Percentiles rank a stretch among this genome's conserved stretches.
These are phyloP conservation scores for Choristoneura rosaceana DNA, from an alignment of 2,888 invertebrate species.

Conservation along the genomic window DNA sequence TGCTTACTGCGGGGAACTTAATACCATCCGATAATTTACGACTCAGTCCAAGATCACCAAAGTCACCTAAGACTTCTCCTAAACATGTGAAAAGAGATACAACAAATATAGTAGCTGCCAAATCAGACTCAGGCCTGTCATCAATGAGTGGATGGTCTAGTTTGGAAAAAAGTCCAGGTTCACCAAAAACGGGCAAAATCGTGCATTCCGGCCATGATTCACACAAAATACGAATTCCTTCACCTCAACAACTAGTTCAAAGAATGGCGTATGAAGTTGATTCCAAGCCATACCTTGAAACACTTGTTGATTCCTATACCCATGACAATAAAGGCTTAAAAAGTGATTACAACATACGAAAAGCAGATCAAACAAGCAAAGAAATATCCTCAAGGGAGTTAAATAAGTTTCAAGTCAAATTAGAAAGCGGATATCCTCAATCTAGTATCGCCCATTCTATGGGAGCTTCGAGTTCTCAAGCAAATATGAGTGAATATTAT, in stretches of 20 bases:
- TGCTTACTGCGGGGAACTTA: constrained; percentile 65
- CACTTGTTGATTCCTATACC: constrained; percentile 83
- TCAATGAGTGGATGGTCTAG: constrained; percentile 95
- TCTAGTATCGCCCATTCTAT: constrained; percentile 63
- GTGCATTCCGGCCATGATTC: constrained; percentile 71
- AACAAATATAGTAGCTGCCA: constrained; percentile 88
- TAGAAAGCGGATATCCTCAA: constrained; percentile 65
- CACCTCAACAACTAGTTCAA: constrained; percentile 76
- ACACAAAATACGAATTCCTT: constrained; percentile 74
- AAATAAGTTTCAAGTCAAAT: constrained; percentile 65
- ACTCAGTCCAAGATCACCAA: constrained; percentile 89
- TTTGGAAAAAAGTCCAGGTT: constrained; percentile 93
- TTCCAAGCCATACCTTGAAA: constrained; percentile 83
- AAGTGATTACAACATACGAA: constrained; percentile 67
- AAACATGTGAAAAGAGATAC: constrained; percentile 87
- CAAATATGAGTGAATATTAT: constrained; percentile 75
- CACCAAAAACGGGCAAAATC: constrained; percentile 87
- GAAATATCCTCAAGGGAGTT: constrained; percentile 68
- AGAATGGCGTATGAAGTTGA: constrained; percentile 73
- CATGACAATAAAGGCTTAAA: constrained; percentile 67
- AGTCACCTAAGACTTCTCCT: constrained; percentile 90
- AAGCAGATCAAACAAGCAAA: constrained; percentile 60
- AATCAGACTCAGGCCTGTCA: constrained; percentile 94
- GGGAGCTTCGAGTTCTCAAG: constrained; percentile 62
- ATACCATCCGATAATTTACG: constrained; percentile 79